These are phyloP conservation scores for Aphaenogaster rudis DNA, from an alignment of 1,140 invertebrate genomes.

Conservation along the genomic window DNA sequence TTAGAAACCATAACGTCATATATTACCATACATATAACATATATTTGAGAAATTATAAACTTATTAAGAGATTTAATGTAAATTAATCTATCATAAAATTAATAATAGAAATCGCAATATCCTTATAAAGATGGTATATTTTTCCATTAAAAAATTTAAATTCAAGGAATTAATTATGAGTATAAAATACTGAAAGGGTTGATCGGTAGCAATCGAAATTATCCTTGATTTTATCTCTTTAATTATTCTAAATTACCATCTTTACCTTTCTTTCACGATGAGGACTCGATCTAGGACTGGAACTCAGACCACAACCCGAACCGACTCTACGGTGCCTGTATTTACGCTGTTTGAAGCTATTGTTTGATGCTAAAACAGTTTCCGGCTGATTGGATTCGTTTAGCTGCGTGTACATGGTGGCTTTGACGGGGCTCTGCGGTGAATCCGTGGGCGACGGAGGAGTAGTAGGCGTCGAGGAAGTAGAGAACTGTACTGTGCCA, in stretches of 20 bases:
- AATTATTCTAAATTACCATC: background rate
- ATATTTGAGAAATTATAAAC: conserved; percentile 6
- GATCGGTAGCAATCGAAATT: background rate
- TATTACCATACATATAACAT: background rate
- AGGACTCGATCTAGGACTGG: conserved; percentile 87
- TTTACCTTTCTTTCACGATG: conserved; percentile 86
- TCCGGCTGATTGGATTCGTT: conserved; percentile 88
- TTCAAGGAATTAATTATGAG: background rate
- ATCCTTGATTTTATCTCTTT: background rate
- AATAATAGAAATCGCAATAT: background rate
- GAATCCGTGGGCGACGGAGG: conserved; percentile 85
- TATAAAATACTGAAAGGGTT: background rate
- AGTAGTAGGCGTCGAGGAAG: conserved; percentile 86
- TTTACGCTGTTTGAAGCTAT: conserved; percentile 86
- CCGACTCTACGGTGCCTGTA: conserved; percentile 88
- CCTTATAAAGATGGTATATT: background rate
- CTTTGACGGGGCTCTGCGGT: conserved; percentile 87
- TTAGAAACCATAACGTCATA: conserved; percentile 8
- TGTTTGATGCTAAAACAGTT: conserved; percentile 86
- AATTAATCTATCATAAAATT: background rate
- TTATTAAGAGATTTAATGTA: conserved; percentile 8
- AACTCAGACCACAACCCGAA: conserved; percentile 87
- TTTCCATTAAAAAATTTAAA: background rate
- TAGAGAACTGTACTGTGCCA: conserved; percentile 78
- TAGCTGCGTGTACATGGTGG: conserved; percentile 88